Conservation (phyloP, 1,140 invertebrate genomes). For the Callitettix versicolor region DNA sequence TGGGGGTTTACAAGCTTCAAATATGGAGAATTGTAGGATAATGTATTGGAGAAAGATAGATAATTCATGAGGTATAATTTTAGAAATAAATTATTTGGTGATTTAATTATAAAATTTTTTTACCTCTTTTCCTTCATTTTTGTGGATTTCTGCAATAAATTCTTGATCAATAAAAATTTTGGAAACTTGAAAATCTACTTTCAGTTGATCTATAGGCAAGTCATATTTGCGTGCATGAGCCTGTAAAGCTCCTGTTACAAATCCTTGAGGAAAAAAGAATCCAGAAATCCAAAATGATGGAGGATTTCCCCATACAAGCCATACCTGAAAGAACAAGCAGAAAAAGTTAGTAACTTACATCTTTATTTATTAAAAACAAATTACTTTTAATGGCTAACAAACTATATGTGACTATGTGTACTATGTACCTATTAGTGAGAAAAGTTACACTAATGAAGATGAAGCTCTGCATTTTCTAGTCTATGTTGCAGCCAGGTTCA, state of each 20-base stretch:
- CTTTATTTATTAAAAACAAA: slow-evolving; percentile 1
- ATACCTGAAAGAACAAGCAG: slow-evolving; percentile 43
- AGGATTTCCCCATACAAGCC: slow-evolving; percentile 58
- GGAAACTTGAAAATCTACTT: slow-evolving; percentile 59
- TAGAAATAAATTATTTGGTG: too few relatives aligned
- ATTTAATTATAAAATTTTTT: background rate
- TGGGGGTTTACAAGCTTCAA: too few relatives aligned
- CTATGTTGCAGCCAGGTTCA: too few relatives aligned
- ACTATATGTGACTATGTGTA: too few relatives aligned
- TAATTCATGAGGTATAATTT: too few relatives aligned
- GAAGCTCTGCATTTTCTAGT: too few relatives aligned
- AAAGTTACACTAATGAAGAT: too few relatives aligned
- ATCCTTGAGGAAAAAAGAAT: slow-evolving; percentile 84
- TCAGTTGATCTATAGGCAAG: slow-evolving; percentile 74
- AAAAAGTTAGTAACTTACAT: slow-evolving; percentile 3
- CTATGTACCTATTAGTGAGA: too few relatives aligned
- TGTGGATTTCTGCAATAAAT: slow-evolving; percentile 44
- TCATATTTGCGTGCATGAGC: slow-evolving; percentile 72
- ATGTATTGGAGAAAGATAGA: too few relatives aligned
- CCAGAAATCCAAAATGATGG: slow-evolving; percentile 82
- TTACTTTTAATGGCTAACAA: too few relatives aligned
- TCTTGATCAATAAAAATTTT: slow-evolving; percentile 51
- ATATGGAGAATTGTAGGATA: too few relatives aligned
- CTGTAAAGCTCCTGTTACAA: slow-evolving; percentile 77
- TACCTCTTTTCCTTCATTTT: slow-evolving; percentile 31